These are phyloP conservation scores for Ia io DNA, from an alignment of 2,113 vertebrate genomes.

Conservation along the genomic window DNA sequence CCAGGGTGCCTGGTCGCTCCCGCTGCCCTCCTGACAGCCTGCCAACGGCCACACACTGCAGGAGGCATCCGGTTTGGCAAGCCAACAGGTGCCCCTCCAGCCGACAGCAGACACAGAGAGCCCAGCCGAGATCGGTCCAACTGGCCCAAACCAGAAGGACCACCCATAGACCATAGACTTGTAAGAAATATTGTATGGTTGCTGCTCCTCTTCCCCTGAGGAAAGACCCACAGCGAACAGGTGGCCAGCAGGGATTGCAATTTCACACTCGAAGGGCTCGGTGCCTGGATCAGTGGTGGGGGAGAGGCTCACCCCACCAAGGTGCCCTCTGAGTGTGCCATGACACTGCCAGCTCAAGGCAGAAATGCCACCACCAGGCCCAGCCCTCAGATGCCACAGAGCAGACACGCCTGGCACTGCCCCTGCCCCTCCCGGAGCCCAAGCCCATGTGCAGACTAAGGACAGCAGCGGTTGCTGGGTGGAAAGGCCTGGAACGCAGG, in stretches of 20 bases:
- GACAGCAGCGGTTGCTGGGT: not conserved
- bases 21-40: not conserved
- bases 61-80: not conserved
- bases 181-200: not conserved
- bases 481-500: not conserved
- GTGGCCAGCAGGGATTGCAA: not conserved
- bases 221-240: not conserved
- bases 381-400: not conserved
- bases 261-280: not conserved
- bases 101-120: not conserved
- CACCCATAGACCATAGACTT: not conserved
- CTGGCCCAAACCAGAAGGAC: not conserved
- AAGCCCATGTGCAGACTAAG: not conserved
- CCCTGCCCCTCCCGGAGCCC: not conserved
- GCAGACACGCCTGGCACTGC: not conserved
- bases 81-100: not conserved
- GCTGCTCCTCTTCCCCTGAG: not conserved
- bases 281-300: not conserved
- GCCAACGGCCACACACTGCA: not conserved
- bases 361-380: not conserved
- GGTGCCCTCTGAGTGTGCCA: not conserved
- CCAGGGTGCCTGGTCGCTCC: not conserved
- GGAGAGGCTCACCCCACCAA: not conserved
- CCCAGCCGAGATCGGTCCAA: not conserved
- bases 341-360: not conserved